phyloP scores from a whole-genome alignment of 2,888 invertebrate species.

The Cataglyphis altisquamis region DNA sequence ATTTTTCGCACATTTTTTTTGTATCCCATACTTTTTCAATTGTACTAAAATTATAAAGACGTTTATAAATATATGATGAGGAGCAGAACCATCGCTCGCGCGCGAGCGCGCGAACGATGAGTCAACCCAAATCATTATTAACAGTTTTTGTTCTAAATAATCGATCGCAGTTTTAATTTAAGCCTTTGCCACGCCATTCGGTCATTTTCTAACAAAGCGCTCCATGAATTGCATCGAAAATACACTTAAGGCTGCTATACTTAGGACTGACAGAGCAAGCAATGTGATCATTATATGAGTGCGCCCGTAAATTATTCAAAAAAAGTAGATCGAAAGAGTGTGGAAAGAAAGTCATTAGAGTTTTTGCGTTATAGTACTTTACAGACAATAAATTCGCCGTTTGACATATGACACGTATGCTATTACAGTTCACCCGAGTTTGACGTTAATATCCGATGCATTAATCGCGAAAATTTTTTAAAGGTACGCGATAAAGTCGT shows the following conservation, averaged over 20 bases:
- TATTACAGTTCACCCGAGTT: not conserved
- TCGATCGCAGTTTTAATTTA: conserved; percentile 53
- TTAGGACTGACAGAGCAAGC: conserved; percentile 34
- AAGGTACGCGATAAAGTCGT: conserved; percentile 4
- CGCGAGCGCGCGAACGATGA: not conserved
- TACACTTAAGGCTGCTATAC: conserved; percentile 55
- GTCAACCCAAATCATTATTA: conserved; percentile 33
- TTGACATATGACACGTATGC: not conserved
- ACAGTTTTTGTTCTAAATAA: conserved; percentile 46
- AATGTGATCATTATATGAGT: not conserved
- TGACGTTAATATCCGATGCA: not conserved
- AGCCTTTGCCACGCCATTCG: conserved; percentile 35
- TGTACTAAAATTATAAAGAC: not conserved
- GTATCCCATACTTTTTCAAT: not conserved
- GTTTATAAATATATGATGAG: not conserved
- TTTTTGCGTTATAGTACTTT: not conserved
- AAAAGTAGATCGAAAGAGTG: not conserved
- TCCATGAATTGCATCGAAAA: conserved; percentile 59
- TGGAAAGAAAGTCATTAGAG: conserved; percentile 25
- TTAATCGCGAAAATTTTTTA: not conserved
- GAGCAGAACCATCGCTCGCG: not conserved
- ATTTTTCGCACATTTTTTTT: not conserved
- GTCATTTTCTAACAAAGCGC: conserved; percentile 48
- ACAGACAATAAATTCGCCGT: not conserved
- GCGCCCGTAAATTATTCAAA: conserved; percentile 21